Evolutionary conservation across 2,797 vertebrate species (phyloP).

Genomic region (Acanthiza pusilla): DNA sequence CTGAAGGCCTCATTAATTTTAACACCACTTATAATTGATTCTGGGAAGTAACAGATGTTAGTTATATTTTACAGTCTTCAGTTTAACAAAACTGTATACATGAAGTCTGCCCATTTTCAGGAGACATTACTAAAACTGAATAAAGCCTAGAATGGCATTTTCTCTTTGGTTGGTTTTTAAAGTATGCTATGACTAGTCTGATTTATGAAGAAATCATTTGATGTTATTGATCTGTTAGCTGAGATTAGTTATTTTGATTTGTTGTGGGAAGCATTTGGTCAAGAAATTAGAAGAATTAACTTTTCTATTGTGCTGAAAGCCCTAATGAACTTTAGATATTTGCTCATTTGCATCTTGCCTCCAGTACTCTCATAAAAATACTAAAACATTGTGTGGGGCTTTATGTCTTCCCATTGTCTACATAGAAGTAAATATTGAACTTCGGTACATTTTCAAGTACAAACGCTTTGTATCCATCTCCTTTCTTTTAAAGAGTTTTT

Average conservation of each 20-base stretch:
- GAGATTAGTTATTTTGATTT: neutral
- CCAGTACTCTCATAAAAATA: neutral
- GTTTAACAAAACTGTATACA: neutral
- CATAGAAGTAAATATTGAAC: neutral
- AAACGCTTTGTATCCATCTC: neutral
- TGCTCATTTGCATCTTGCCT: neutral
- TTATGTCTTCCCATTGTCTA: neutral
- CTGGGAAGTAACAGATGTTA: conserved; percentile 58
- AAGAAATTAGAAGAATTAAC: neutral
- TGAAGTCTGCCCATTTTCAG: neutral
- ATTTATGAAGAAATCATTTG: neutral
- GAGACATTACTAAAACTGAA: neutral
- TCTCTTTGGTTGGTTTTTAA: neutral
- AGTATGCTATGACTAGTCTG: neutral
- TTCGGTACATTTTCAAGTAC: neutral
- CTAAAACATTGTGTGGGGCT: neutral
- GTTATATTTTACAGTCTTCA: conserved; percentile 11
- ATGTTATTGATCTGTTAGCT: neutral
- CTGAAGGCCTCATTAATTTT: conserved; percentile 66
- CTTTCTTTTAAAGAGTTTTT: neutral
- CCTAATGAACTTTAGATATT: neutral
- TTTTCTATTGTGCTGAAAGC: neutral
- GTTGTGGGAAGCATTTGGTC: neutral
- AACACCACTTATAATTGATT: conserved; percentile 53
- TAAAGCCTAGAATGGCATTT: neutral